These are phyloP conservation scores for Eptesicus fuscus DNA, from an alignment of 2,113 vertebrate species.

Conservation along the genomic window DNA sequence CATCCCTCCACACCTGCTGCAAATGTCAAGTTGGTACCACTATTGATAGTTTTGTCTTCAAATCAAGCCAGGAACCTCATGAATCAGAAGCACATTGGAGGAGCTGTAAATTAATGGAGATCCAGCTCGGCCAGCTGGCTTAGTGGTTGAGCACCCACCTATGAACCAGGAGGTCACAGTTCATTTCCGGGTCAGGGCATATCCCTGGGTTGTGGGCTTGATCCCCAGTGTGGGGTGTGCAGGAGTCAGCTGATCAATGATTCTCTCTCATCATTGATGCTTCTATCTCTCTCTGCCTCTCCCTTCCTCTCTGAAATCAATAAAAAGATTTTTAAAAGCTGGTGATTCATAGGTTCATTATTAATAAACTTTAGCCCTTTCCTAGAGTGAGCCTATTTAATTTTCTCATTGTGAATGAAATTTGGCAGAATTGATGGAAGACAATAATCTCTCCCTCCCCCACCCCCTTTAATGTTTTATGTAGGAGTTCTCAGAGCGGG, in stretches of 20 bases:
- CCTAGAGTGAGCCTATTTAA: slow-evolving; percentile 4
- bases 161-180: too few species aligned
- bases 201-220: too few species aligned
- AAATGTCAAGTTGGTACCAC: background rate
- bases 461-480: background rate
- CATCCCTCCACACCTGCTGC: background rate
- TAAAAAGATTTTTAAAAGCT: too few species aligned
- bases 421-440: background rate
- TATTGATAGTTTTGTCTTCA: background rate
- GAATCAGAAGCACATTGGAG: background rate
- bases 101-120: background rate
- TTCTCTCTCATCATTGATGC: too few species aligned
- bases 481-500: background rate
- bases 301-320: too few species aligned
- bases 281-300: too few species aligned
- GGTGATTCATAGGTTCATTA: background rate
- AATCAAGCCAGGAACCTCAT: background rate
- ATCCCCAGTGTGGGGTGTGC: too few species aligned
- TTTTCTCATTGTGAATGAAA: slow-evolving; percentile 36
- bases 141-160: too few species aligned
- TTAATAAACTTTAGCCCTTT: background rate
- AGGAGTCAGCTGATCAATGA: too few species aligned
- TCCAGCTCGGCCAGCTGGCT: too few species aligned
- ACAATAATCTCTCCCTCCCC: background rate
- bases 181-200: too few species aligned